A percentile compares a stretch with the other conserved stretches of the same genome.
phyloP scores from a whole-genome alignment of 2,113 vertebrate genomes.

The Corythaeola cristata region DNA sequence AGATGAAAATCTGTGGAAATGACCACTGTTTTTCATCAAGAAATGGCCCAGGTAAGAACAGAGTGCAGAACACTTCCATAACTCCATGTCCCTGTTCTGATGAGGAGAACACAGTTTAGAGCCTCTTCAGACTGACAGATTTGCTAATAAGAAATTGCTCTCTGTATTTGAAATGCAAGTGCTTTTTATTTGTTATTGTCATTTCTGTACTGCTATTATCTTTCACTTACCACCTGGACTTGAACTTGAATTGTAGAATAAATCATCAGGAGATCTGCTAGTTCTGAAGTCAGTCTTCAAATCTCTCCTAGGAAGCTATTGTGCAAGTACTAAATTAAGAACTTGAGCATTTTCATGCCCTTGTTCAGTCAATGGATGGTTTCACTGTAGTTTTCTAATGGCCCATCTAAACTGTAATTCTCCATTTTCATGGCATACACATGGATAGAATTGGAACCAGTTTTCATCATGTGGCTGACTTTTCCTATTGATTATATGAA shows the following conservation, averaged over 20 bases:
- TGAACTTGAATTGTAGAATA: not conserved
- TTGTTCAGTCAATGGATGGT: not conserved
- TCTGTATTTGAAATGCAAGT: not conserved
- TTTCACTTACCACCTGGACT: not conserved
- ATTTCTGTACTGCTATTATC: not conserved
- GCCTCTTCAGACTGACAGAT: not conserved
- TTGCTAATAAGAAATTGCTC: not conserved
- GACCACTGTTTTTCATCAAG: not conserved
- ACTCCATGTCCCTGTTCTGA: not conserved
- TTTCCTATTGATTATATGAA: conserved; percentile 58
- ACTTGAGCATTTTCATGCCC: not conserved
- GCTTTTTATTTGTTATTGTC: conserved; percentile 9
- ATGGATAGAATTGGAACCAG: not conserved
- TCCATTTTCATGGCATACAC: not conserved
- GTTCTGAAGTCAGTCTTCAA: not conserved
- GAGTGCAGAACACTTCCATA: not conserved
- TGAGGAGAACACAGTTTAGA: not conserved
- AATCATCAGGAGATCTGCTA: not conserved
- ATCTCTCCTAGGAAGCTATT: not conserved
- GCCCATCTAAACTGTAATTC: not conserved
- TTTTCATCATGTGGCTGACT: conserved; percentile 30
- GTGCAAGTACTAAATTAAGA: conserved; percentile 23
- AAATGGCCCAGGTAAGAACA: not conserved
- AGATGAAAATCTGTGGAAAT: not conserved
- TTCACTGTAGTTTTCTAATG: conserved; percentile 3